Percentiles rank a stretch among this genome's conserved stretches.
Evolutionary conservation across 1,140 invertebrate species (phyloP).

Genomic region (Diachasmimorpha longicaudata): DNA sequence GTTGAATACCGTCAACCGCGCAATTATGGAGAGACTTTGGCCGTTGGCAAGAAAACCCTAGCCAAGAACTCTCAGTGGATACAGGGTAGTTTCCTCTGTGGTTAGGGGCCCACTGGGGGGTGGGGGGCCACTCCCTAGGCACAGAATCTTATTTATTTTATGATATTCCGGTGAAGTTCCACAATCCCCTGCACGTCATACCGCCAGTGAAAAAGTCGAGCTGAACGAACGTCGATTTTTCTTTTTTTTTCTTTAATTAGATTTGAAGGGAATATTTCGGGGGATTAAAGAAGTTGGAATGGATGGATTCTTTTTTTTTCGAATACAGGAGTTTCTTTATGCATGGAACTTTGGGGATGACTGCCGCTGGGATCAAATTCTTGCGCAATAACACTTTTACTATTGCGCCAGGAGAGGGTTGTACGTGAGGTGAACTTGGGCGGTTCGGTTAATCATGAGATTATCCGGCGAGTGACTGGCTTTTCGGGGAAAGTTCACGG

Average conservation of each 20-base stretch:
- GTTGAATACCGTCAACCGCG: not conserved
- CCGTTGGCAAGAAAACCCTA: not conserved
- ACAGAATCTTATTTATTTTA: slow-evolving; percentile 6
- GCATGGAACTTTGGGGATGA: not conserved
- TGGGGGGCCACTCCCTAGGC: not conserved
- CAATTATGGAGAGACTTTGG: slow-evolving; percentile 1
- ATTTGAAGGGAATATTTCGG: not conserved
- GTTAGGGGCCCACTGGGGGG: too few species aligned
- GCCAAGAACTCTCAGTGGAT: not conserved
- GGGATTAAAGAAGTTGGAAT: not conserved
- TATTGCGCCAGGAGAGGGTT: too few species aligned
- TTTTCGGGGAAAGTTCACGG: too few species aligned
- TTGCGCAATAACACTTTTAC: not conserved
- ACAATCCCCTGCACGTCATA: not conserved
- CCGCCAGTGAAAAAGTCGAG: not conserved
- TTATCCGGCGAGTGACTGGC: too few species aligned
- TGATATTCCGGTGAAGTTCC: not conserved
- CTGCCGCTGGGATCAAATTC: not conserved
- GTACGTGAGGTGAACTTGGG: too few species aligned
- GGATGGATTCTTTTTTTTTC: not conserved
- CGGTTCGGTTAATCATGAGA: too few species aligned
- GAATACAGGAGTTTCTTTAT: not conserved
- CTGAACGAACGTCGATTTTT: not conserved
- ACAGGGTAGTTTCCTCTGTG: not conserved
- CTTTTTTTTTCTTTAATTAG: not conserved